These are phyloP conservation scores for Mus spretus DNA, from an alignment of 2,797 vertebrate genomes.

Conservation along the genomic window DNA sequence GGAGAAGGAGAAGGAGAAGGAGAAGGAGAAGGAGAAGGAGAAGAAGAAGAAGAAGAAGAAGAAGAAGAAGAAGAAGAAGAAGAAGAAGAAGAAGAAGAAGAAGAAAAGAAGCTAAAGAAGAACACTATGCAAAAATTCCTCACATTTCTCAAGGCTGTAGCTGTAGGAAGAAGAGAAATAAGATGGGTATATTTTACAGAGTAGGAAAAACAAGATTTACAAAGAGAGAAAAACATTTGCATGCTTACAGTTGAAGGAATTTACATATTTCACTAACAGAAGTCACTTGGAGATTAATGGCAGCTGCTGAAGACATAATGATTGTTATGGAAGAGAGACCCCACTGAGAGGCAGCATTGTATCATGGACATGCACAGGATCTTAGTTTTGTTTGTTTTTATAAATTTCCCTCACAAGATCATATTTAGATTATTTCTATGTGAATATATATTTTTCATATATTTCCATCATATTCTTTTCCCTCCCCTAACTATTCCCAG, in stretches of 20 bases:
- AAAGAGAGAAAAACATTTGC: neutral
- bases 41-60: too few relatives aligned
- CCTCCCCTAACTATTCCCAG: neutral
- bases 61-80: too few relatives aligned
- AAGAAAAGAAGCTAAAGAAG: neutral
- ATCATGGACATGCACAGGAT: neutral
- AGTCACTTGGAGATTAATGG: neutral
- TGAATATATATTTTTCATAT: neutral
- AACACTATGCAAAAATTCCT: neutral
- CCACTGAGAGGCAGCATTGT: slow-evolving; percentile 68
- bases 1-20: too few relatives aligned
- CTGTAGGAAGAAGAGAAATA: neutral
- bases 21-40: too few relatives aligned
- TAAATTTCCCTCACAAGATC: neutral
- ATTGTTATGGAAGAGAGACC: slow-evolving; percentile 19
- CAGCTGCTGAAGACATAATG: neutral
- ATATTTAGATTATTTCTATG: neutral
- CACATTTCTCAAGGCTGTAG: neutral
- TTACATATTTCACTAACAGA: neutral
- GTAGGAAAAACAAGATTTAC: neutral
- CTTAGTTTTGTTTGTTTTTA: neutral
- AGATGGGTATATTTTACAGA: neutral
- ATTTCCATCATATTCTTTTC: neutral
- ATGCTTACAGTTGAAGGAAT: neutral
- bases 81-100: too few relatives aligned